Conservation (phyloP, 2,113 vertebrate genomes). For the Protomyctophum bolini region DNA sequence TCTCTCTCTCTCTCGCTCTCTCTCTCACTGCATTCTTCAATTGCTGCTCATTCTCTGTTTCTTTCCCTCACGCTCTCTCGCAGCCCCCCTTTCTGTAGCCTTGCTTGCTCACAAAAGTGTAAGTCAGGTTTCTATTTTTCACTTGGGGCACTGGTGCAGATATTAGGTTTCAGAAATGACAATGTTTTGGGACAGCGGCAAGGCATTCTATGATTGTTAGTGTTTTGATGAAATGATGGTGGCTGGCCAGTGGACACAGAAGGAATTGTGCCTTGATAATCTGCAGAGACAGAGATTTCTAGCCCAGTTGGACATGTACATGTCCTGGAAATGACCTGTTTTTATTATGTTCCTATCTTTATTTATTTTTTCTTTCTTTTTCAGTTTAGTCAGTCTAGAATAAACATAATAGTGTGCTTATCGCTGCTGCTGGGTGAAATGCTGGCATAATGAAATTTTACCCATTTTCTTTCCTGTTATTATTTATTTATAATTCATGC, state of each 20-base stretch:
- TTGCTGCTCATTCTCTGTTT: conserved; percentile 5
- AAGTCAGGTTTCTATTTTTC: conserved; percentile 34
- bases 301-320: not conserved
- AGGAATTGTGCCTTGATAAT: conserved; percentile 31
- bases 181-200: conserved; percentile 40
- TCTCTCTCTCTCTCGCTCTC: not conserved
- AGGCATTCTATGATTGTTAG: conserved; percentile 45
- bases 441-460: not conserved
- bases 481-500: too few relatives aligned
- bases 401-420: not conserved
- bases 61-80: not conserved
- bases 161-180: conserved; percentile 65
- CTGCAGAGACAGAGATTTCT: conserved; percentile 29
- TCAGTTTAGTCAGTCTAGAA: not conserved
- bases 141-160: conserved; percentile 50
- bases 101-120: conserved; percentile 10
- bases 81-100: not conserved
- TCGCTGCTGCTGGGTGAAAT: not conserved
- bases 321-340: conserved; percentile 4
- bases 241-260: conserved; percentile 15
- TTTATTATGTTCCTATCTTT: not conserved
- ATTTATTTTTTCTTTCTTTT: not conserved
- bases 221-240: conserved; percentile 58
- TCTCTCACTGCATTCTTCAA: not conserved
- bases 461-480: too few relatives aligned